phyloP scores from a whole-genome alignment of 2,797 vertebrate species.

The Tympanoctomys barrerae region DNA sequence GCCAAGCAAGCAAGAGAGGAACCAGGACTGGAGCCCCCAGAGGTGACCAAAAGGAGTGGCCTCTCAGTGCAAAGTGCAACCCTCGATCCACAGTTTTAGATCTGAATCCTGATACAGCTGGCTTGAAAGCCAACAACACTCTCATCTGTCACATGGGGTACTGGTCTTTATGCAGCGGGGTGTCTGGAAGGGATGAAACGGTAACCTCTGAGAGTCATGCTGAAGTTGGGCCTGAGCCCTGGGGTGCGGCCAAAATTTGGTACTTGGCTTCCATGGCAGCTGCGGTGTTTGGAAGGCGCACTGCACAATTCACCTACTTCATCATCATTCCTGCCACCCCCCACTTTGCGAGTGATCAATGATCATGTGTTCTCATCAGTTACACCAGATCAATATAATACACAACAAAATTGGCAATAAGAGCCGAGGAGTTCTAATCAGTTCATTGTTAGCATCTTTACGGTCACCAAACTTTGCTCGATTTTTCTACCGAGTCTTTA shows the following conservation, averaged over 20 bases:
- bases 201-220: neutral
- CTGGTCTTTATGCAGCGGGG: neutral
- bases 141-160: neutral
- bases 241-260: neutral
- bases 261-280: neutral
- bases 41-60: neutral
- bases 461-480: neutral
- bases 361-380: neutral
- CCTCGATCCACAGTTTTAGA: neutral
- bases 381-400: neutral
- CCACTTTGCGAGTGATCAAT: neutral
- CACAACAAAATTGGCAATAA: neutral
- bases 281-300: conserved; percentile 37
- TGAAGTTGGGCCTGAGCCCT: neutral
- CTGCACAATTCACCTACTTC: neutral
- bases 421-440: neutral
- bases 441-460: neutral
- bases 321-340: neutral
- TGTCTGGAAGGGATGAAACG: neutral
- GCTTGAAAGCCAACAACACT: neutral
- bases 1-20: neutral
- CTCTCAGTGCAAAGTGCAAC: neutral
- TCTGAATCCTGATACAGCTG: neutral
- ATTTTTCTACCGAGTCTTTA: conserved; percentile 13
- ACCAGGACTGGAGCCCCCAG: neutral